Evolutionary conservation across 2,888 invertebrate genomes (phyloP).

Genomic region (Hermaeophaga mercurialis): DNA sequence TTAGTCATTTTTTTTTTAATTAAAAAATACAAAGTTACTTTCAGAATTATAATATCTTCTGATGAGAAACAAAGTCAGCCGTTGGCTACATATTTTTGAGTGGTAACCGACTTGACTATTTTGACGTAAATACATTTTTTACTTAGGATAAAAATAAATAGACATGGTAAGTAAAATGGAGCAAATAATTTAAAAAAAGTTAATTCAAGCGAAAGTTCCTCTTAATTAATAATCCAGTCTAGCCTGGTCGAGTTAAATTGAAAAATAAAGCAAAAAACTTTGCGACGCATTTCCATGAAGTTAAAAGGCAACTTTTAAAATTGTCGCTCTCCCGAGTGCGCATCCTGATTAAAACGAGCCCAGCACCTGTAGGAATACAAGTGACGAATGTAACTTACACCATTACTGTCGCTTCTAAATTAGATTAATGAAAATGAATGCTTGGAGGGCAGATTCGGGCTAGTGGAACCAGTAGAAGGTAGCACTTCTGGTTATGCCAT

Average conservation of each 20-base stretch:
- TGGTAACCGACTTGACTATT: too few relatives aligned
- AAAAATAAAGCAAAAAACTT: slow-evolving; percentile 1
- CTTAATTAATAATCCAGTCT: too few relatives aligned
- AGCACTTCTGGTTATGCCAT: slow-evolving; percentile 20
- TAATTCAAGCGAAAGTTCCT: too few relatives aligned
- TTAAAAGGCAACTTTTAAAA: slow-evolving; percentile 11
- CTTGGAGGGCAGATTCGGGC: slow-evolving; percentile 2
- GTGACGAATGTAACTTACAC: slow-evolving; percentile 24
- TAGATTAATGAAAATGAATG: slow-evolving; percentile 27
- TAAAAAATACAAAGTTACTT: too few relatives aligned
- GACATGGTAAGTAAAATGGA: too few relatives aligned
- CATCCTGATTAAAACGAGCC: slow-evolving; percentile 14
- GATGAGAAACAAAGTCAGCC: too few relatives aligned
- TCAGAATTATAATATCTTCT: too few relatives aligned
- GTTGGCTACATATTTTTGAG: too few relatives aligned
- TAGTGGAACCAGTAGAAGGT: slow-evolving; percentile 14
- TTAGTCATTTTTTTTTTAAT: too few relatives aligned
- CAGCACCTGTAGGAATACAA: slow-evolving; percentile 25
- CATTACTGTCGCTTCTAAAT: slow-evolving; percentile 24
- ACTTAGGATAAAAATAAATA: too few relatives aligned
- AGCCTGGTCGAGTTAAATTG: slow-evolving; percentile 4
- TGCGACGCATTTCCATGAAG: background rate
- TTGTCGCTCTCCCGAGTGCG: slow-evolving; percentile 10
- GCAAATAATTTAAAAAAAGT: too few relatives aligned
- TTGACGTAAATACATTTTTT: too few relatives aligned